Conservation (phyloP, 2,888 invertebrate genomes). For the Trimorus sp. region DNA sequence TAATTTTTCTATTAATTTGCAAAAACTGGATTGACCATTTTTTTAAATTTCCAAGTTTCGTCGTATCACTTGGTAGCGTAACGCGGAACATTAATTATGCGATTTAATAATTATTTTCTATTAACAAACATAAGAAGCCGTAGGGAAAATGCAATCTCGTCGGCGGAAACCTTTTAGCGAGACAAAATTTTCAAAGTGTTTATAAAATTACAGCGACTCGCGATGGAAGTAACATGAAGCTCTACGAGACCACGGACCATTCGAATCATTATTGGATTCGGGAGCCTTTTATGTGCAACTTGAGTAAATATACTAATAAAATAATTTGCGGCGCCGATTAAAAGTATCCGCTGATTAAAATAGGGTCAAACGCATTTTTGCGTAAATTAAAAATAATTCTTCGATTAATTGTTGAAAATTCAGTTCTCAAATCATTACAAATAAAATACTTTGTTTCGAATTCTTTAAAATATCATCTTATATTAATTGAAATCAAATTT, state of each 20-base stretch:
- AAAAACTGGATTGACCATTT: no score
- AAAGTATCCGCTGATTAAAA: constrained; percentile 12
- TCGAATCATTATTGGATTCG: constrained; percentile 76
- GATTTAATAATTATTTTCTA: constrained; percentile 80
- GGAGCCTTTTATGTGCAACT: constrained; percentile 70
- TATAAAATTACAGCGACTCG: constrained; percentile 80
- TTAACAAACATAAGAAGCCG: constrained; percentile 75
- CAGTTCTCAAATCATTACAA: no score
- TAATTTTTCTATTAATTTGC: no score
- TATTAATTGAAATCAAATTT: no score
- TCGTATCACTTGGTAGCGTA: background rate
- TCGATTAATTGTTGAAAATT: no score
- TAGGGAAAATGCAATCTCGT: constrained; percentile 77
- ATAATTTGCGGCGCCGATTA: constrained; percentile 50
- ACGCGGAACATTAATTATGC: constrained; percentile 16
- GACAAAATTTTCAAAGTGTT: constrained; percentile 81
- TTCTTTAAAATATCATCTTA: no score
- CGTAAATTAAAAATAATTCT: no score
- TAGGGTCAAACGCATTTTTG: no score
- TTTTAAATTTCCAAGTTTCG: no score
- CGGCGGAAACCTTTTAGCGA: constrained; percentile 72
- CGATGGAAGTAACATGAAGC: constrained; percentile 75
- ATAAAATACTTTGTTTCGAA: no score
- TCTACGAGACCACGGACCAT: constrained; percentile 69
- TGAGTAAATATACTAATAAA: constrained; percentile 66